Percentiles rank a stretch among this genome's conserved stretches.
These are phyloP conservation scores for Zelleria hepariella DNA, from an alignment of 2,888 invertebrate genomes.

Conservation along the genomic window DNA sequence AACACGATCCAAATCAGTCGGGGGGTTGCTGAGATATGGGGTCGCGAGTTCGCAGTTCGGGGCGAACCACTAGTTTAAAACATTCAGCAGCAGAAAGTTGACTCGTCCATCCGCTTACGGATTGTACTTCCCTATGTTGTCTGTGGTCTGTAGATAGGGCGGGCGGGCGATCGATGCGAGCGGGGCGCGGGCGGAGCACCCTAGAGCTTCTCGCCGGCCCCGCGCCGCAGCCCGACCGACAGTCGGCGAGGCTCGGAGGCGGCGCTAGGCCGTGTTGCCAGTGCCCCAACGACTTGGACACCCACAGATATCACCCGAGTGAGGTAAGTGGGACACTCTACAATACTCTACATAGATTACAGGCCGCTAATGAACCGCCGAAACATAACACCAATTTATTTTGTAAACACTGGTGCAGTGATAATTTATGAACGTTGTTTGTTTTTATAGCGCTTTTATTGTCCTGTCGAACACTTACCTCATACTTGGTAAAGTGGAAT, in stretches of 20 bases:
- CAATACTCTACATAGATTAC: no score
- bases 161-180: constrained; percentile 54
- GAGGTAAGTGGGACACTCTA: constrained; percentile 27
- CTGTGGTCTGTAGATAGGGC: background rate
- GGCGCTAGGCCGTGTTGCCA: constrained; percentile 34
- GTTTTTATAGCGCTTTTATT: background rate
- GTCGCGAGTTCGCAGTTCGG: no score
- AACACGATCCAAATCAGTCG: no score
- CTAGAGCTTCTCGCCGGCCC: no score
- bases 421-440: background rate
- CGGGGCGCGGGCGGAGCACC: constrained; percentile 25
- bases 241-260: constrained; percentile 39
- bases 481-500: background rate
- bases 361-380: background rate
- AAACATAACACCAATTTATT: background rate
- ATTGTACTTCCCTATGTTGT: no score
- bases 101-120: background rate
- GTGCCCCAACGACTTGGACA: no score
- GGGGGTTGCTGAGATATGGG: no score
- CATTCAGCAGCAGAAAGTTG: no score
- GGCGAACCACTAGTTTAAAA: no score
- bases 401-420: background rate
- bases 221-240: constrained; percentile 18
- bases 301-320: constrained; percentile 10
- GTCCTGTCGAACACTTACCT: background rate